Evolutionary conservation across 2,888 invertebrate species (phyloP).

Genomic region (Folsomia manolachei): DNA sequence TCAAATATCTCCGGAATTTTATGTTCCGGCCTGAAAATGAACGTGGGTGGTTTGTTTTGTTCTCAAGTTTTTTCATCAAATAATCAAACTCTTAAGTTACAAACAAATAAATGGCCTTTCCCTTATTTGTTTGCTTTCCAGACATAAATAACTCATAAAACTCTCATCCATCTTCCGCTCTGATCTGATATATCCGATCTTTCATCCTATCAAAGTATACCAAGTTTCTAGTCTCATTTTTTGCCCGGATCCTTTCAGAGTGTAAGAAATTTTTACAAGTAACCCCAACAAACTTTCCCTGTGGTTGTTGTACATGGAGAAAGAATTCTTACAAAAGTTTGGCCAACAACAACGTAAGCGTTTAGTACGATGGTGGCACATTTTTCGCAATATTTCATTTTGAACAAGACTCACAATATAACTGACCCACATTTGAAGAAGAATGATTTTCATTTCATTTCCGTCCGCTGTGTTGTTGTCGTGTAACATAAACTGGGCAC

Average conservation of each 20-base stretch:
- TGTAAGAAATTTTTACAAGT: no score
- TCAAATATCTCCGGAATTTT: no score
- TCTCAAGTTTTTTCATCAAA: slow-evolving; percentile 18
- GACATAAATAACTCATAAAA: slow-evolving; percentile 16
- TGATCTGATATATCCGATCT: neutral
- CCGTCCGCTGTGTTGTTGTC: neutral
- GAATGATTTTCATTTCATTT: neutral
- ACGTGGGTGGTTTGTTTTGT: neutral
- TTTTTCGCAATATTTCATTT: neutral
- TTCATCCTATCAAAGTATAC: neutral
- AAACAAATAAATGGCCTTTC: neutral
- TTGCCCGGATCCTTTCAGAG: no score
- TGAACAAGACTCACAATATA: neutral
- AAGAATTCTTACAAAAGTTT: no score
- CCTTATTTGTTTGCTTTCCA: slow-evolving; percentile 4
- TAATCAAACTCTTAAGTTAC: slow-evolving; percentile 16
- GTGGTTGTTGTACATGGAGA: no score
- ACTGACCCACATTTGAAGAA: neutral
- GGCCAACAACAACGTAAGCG: neutral
- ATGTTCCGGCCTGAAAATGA: neutral
- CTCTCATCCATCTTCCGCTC: slow-evolving; percentile 7
- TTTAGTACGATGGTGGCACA: neutral
- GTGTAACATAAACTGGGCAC: neutral
- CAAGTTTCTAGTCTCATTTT: neutral
- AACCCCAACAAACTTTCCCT: no score